phyloP scores from a whole-genome alignment of 2,888 invertebrate genomes.

The Sepiola atlantica region DNA sequence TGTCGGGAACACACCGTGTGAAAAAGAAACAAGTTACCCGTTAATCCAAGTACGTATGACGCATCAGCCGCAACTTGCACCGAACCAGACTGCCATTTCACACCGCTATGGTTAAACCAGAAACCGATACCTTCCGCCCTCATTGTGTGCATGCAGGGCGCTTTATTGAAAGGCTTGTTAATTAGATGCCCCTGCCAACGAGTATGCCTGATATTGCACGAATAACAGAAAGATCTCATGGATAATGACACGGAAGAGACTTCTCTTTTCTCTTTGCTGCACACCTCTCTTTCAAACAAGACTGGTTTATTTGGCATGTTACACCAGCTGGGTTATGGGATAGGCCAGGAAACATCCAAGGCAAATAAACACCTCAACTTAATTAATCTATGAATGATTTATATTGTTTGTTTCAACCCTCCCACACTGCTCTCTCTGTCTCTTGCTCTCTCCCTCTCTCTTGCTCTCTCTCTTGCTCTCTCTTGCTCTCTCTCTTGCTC shows the following conservation, averaged over 20 bases:
- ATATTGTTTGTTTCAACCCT: not conserved
- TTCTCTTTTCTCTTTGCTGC: not conserved
- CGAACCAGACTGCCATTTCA: not conserved
- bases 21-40: no score
- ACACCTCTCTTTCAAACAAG: not conserved
- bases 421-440: not conserved
- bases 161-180: not conserved
- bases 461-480: no score
- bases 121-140: not conserved
- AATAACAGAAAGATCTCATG: not conserved
- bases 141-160: not conserved
- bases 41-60: no score
- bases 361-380: not conserved
- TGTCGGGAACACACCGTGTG: no score
- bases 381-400: constrained; percentile 20
- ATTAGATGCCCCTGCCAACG: not conserved
- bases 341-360: not conserved
- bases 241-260: not conserved
- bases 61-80: no score
- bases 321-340: not conserved
- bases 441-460: not conserved
- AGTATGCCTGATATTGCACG: not conserved
- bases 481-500: no score
- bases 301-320: not conserved
- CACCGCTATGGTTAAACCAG: not conserved